Percentiles rank a stretch among this genome's conserved stretches.
These are phyloP conservation scores for Phengaris alcon DNA, from an alignment of 2,888 invertebrate species.

Conservation along the genomic window DNA sequence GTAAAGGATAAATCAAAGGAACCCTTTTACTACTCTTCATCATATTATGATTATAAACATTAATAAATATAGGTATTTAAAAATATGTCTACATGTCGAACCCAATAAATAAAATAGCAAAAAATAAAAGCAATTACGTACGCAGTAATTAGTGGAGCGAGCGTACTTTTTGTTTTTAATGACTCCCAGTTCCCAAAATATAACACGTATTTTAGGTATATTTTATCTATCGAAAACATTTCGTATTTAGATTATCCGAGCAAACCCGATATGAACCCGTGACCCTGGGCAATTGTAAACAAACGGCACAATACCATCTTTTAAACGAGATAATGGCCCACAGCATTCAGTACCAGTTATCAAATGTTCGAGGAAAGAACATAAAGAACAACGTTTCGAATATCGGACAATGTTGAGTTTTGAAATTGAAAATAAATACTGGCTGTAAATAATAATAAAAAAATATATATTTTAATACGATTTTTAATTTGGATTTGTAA, in stretches of 20 bases:
- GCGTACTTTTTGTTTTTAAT: too few species aligned
- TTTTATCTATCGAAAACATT: neutral
- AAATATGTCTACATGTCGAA: too few species aligned
- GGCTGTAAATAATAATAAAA: neutral
- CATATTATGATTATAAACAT: too few species aligned
- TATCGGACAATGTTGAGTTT: neutral
- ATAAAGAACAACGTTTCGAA: neutral
- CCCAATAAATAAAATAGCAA: too few species aligned
- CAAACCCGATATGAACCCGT: constrained; percentile 19
- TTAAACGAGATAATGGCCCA: constrained; percentile 9
- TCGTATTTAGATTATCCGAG: constrained; percentile 30
- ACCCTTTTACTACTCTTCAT: too few species aligned
- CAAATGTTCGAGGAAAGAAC: neutral
- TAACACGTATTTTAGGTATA: neutral
- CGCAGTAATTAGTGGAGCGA: too few species aligned
- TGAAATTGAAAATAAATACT: neutral
- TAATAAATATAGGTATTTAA: too few species aligned
- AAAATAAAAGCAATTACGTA: too few species aligned
- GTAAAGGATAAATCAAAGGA: too few species aligned
- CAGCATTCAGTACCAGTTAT: constrained; percentile 20
- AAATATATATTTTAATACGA: neutral
- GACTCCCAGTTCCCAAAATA: too few species aligned
- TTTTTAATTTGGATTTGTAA: neutral
- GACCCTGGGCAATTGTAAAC: constrained; percentile 9
- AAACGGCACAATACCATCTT: constrained; percentile 2